Base-by-base conservation (phyloP, 2,797 vertebrate genomes). In the Antennarius maculatus region DNA sequence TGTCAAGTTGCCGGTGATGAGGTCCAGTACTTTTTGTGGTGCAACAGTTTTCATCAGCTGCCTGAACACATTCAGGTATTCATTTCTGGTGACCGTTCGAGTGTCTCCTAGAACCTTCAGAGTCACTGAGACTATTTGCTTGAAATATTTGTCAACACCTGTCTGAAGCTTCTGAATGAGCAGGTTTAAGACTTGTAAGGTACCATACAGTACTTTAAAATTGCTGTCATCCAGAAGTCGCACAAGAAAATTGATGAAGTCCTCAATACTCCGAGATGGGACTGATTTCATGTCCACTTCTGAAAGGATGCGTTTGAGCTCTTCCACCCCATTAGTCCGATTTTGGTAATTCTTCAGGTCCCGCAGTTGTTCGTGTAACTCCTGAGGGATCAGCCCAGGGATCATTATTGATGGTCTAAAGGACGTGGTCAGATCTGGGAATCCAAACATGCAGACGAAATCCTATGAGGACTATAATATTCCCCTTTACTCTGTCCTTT, bases 271-370 rank as follows among this genome's bases (percentile, higher is more conserved):
- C 64, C 83, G 83, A 28, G 88, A 85, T 0, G 93, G 88, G 58
- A 88, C 76, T 7, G 87, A 68, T 65, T 83, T 81, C 66, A 95
- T 83, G 54, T 94, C 89, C 86, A 83, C 78, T 11, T 92, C 88
- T 49, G 80, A 84, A 41, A 95, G 74, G 58, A 93, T 61, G 18
- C 37, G 79, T 82, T 96, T 95, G 46, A 98, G 93, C 80, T 97
- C 92, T 67, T 96, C 96, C 74, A 96, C 89, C 0, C 95, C 96
- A 69, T 89, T 92, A 13, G 92, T 94, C 67, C 96, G 94, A 71
- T 89, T 94, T 55, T 92, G 94, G 86, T 96, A 96, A 89, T 96
- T 95, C 64, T 94, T 93, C 48, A 85, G 88, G 90, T 97, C 96
- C 83, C 96, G 92, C 74, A 98, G 94, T 57, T 93, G 91, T 54